Conservation (phyloP, 2,888 invertebrate genomes). For the Stegophylla sp. region DNA sequence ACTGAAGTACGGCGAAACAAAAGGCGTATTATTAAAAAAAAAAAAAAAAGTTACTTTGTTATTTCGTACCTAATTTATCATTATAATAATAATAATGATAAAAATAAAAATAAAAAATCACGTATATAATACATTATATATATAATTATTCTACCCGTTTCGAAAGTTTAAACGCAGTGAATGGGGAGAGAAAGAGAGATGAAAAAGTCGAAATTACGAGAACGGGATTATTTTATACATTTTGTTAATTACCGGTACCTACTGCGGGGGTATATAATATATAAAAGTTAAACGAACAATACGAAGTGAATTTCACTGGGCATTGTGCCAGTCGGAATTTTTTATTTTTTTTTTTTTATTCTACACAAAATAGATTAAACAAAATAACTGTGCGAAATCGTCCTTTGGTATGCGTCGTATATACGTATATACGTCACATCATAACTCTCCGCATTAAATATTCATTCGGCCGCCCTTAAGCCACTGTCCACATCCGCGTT, state of each 20-base stretch:
- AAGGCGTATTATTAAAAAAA: neutral
- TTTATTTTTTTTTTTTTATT: neutral
- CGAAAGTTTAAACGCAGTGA: constrained; percentile 4
- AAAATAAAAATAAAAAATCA: constrained; percentile 19
- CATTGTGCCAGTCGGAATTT: constrained; percentile 36
- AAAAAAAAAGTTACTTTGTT: neutral
- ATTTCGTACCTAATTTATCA: constrained; percentile 6
- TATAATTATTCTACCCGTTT: neutral
- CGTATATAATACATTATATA: neutral
- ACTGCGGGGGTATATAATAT: neutral
- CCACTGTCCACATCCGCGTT: neutral
- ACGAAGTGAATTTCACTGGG: constrained; percentile 25
- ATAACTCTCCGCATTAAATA: constrained; percentile 4
- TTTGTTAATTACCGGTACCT: constrained; percentile 48
- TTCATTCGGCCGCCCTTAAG: neutral
- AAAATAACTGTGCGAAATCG: constrained; percentile 19
- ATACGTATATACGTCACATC: neutral
- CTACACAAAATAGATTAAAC: constrained; percentile 12
- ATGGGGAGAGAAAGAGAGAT: no score
- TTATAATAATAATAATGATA: neutral
- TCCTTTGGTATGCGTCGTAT: neutral
- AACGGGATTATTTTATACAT: constrained; percentile 26
- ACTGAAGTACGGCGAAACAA: neutral
- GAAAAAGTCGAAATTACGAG: constrained; percentile 16
- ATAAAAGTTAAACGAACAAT: constrained; percentile 37